These are phyloP conservation scores for Cybosia mesomella DNA, from an alignment of 2,888 invertebrate species.

Conservation along the genomic window DNA sequence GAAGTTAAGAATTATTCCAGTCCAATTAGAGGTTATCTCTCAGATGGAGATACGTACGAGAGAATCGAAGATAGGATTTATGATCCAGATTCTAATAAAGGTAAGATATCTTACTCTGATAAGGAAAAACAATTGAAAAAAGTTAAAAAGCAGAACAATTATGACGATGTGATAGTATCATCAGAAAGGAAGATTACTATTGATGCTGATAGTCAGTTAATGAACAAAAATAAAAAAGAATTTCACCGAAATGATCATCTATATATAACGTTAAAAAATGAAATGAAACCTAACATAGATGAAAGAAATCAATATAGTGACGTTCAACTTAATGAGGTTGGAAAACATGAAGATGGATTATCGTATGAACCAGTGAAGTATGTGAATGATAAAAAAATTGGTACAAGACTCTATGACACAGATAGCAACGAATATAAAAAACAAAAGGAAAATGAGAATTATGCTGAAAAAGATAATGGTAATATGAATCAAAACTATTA, in stretches of 20 bases:
- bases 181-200: not conserved
- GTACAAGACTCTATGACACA: not conserved
- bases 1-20: not conserved
- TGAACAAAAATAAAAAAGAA: not conserved
- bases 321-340: not conserved
- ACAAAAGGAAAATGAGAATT: not conserved
- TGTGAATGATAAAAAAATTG: not conserved
- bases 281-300: not conserved
- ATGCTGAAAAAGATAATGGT: not conserved
- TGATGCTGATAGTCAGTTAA: not conserved
- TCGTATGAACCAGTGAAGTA: not conserved
- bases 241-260: not conserved
- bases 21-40: not conserved
- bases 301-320: not conserved
- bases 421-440: not conserved
- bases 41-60: constrained; percentile 13
- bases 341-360: not conserved
- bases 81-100: constrained; percentile 7
- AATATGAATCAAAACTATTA: not conserved
- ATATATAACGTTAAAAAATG: not conserved
- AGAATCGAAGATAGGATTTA: constrained; percentile 12
- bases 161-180: not conserved
- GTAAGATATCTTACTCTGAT: not conserved
- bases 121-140: not conserved
- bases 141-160: not conserved